A percentile compares a stretch with the other conserved stretches of the same genome.
Evolutionary conservation across 2,888 invertebrate genomes (phyloP).

Genomic region (Notodonta ziczac): DNA sequence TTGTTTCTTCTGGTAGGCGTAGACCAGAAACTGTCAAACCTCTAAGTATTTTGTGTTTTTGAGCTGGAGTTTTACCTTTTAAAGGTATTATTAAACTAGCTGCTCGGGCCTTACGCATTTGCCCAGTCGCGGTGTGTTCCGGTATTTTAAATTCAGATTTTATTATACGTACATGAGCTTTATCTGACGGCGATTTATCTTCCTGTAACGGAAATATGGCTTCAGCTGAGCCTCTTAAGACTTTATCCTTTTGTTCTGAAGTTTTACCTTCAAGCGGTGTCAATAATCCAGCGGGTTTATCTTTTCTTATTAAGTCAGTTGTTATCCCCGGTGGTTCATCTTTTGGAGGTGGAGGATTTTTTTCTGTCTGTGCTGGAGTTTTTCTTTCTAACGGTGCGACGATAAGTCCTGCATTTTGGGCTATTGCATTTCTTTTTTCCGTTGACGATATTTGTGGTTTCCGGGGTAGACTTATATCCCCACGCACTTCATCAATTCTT

Average conservation of each 20-base stretch:
- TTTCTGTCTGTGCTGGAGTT: conserved; percentile 35
- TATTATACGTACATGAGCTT: conserved; percentile 22
- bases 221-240: conserved; percentile 4
- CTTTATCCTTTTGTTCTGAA: conserved; percentile 7
- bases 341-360: conserved; percentile 15
- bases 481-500: conserved; percentile 13
- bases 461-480: conserved; percentile 21
- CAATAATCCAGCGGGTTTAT: conserved; percentile 11
- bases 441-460: conserved; percentile 16
- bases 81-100: conserved; percentile 41
- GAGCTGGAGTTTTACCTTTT: conserved; percentile 41
- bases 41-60: conserved; percentile 48
- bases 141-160: conserved; percentile 29
- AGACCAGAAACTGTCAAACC: conserved; percentile 35
- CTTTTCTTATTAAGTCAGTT: conserved; percentile 8
- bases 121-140: conserved; percentile 20
- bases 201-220: conserved; percentile 3
- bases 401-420: conserved; percentile 30
- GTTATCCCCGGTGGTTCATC: background rate
- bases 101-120: conserved; percentile 17
- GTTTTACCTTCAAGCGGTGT: conserved; percentile 13
- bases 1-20: conserved; percentile 39
- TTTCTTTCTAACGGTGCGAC: conserved; percentile 35
- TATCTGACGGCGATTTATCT: conserved; percentile 40
- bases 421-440: conserved; percentile 17